Conservation (phyloP, 2,797 vertebrate genomes). For the Megalops cyprinoides region DNA sequence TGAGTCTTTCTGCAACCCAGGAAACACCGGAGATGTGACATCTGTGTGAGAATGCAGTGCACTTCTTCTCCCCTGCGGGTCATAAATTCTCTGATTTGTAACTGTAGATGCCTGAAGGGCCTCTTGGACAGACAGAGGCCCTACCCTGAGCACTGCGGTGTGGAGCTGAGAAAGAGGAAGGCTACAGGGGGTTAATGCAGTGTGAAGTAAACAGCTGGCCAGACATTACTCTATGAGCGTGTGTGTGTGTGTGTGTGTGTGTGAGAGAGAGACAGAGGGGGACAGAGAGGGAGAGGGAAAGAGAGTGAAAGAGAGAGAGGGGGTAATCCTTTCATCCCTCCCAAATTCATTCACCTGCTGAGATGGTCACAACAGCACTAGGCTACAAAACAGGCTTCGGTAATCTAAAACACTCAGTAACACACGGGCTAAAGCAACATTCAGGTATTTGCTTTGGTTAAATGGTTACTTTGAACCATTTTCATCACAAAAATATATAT, state of each 20-base stretch:
- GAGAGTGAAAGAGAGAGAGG: neutral
- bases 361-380: neutral
- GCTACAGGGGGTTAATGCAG: conserved; percentile 28
- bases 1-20: neutral
- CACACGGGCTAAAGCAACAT: neutral
- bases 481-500: no score
- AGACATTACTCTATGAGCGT: conserved; percentile 30
- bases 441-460: no score
- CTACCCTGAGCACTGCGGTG: neutral
- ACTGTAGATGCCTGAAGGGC: neutral
- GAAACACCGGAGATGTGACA: neutral
- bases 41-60: neutral
- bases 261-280: neutral
- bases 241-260: neutral
- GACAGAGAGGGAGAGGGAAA: neutral
- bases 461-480: no score
- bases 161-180: conserved; percentile 5
- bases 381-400: neutral
- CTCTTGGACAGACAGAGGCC: neutral
- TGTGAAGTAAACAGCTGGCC: conserved; percentile 43
- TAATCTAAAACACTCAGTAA: neutral
- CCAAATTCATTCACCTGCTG: conserved; percentile 14
- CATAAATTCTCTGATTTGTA: neutral
- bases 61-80: neutral
- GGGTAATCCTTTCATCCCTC: conserved; percentile 49